These are phyloP conservation scores for Lasiommata megera DNA, from an alignment of 2,888 invertebrate species.

Conservation along the genomic window DNA sequence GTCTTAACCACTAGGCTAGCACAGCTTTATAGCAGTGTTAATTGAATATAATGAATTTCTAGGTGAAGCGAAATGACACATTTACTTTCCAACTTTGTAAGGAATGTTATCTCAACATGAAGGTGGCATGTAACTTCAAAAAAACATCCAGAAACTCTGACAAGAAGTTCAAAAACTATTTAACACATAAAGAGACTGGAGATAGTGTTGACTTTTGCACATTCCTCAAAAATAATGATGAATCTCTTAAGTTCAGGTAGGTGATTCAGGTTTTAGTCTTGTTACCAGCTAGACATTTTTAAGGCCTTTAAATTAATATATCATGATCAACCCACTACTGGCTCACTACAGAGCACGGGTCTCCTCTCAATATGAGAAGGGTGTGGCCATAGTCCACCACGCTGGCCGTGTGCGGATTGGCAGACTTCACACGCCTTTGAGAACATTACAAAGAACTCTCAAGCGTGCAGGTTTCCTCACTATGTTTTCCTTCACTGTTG, in stretches of 20 bases:
- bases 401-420: no score
- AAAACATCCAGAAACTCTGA: constrained; percentile 70
- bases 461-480: no score
- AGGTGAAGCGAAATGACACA: constrained; percentile 67
- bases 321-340: no score
- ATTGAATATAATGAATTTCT: constrained; percentile 28
- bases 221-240: constrained; percentile 59
- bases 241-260: constrained; percentile 55
- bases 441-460: no score
- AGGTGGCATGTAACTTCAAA: constrained; percentile 66
- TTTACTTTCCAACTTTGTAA: constrained; percentile 71
- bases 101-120: constrained; percentile 64
- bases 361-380: no score
- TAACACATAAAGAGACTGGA: constrained; percentile 51
- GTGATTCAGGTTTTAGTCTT: neutral
- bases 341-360: no score
- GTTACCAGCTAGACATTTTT: no score
- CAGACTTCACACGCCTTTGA: no score
- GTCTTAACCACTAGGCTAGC: no score
- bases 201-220: constrained; percentile 53
- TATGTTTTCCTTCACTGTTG: no score
- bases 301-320: no score
- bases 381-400: no score
- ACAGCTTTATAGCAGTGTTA: neutral
- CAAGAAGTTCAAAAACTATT: constrained; percentile 56